phyloP scores from a whole-genome alignment of 2,113 vertebrate genomes.

The Cisticola juncidis region DNA sequence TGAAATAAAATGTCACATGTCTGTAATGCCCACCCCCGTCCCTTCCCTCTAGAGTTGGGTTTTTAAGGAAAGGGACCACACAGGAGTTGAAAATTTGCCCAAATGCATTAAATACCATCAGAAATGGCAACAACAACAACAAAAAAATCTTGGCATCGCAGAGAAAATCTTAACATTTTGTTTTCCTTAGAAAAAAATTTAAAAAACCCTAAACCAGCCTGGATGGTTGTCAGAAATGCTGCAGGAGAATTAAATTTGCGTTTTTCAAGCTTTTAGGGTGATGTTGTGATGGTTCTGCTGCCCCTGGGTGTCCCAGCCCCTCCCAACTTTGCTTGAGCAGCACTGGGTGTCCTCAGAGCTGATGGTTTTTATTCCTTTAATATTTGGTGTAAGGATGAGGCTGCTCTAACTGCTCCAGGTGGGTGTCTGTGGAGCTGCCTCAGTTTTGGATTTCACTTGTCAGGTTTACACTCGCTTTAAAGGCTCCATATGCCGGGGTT shows the following conservation, averaged over 20 bases:
- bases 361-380: neutral
- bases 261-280: neutral
- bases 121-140: neutral
- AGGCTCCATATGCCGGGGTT: neutral
- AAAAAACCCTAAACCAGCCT: neutral
- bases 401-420: neutral
- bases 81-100: conserved; percentile 7
- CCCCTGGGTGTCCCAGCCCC: neutral
- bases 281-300: neutral
- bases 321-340: neutral
- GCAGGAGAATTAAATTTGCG: neutral
- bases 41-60: neutral
- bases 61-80: neutral
- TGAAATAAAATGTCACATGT: neutral
- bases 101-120: neutral
- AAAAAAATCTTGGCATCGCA: neutral
- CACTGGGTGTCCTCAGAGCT: rapidly evolving
- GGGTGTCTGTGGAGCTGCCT: neutral
- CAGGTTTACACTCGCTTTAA: neutral
- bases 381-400: neutral
- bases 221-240: neutral
- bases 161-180: neutral
- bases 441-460: neutral
- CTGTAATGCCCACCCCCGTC: neutral
- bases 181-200: neutral